A percentile compares a stretch with the other conserved stretches of the same genome.
Conservation (phyloP, 2,113 vertebrate species). For the Embiotoca jacksoni region DNA sequence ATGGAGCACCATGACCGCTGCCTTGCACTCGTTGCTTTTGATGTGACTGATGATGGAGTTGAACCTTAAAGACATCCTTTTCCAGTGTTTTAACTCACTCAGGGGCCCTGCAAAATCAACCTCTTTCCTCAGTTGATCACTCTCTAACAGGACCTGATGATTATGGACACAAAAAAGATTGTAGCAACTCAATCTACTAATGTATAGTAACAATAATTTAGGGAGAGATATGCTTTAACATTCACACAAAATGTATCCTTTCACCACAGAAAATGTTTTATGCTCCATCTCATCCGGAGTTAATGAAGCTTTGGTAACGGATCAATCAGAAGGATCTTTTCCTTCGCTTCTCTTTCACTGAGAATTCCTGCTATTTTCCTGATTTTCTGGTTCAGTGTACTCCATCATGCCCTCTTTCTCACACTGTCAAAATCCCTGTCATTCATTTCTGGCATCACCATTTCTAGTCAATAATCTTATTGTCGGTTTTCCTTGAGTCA, state of each 20-base stretch:
- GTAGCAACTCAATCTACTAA: conserved; percentile 2
- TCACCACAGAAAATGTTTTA: no score
- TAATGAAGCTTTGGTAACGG: not conserved
- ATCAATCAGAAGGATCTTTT: no score
- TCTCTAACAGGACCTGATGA: conserved; percentile 86
- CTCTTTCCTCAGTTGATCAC: conserved; percentile 84
- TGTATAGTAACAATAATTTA: not conserved
- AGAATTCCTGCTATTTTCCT: not conserved
- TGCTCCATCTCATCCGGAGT: not conserved
- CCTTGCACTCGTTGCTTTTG: conserved; percentile 84
- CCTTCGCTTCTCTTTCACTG: no score
- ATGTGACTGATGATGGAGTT: conserved; percentile 89
- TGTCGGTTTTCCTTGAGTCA: not conserved
- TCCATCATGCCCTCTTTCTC: no score
- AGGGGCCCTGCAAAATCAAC: conserved; percentile 85
- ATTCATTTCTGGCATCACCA: not conserved
- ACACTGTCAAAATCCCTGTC: not conserved
- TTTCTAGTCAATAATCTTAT: not conserved
- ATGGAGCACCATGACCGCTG: conserved; percentile 85
- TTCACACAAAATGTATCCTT: no score
- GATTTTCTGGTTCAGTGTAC: not conserved
- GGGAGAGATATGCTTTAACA: no score
- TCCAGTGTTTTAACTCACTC: conserved; percentile 89
- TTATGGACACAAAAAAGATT: not conserved
- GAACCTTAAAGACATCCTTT: conserved; percentile 84